These are phyloP conservation scores for Microcebus murinus DNA, from an alignment of 2,113 vertebrate species.

Conservation along the genomic window DNA sequence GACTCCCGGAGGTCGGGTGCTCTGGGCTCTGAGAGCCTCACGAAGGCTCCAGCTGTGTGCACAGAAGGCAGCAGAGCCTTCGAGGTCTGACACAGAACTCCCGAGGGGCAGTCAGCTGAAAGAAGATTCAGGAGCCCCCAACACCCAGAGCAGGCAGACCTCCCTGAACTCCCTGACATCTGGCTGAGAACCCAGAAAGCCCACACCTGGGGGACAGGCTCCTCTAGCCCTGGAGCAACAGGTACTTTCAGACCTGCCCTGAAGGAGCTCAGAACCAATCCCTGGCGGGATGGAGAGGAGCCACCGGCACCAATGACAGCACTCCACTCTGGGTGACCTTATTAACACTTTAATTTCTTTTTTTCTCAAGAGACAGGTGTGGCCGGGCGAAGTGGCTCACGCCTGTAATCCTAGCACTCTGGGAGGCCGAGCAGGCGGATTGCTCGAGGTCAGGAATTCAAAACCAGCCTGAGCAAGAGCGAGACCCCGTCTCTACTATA, in stretches of 20 bases:
- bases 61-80: neutral
- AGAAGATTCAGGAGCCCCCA: neutral
- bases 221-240: neutral
- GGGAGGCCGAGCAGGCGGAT: too few species aligned
- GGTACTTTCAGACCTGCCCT: neutral
- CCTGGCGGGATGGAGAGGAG: too few species aligned
- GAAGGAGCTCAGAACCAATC: neutral
- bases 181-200: neutral
- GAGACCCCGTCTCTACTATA: too few species aligned
- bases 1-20: neutral
- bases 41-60: fast-evolving
- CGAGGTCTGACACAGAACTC: neutral
- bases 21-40: neutral
- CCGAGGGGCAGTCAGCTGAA: neutral
- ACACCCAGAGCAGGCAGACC: neutral
- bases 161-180: neutral
- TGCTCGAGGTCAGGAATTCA: too few species aligned
- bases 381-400: too few species aligned
- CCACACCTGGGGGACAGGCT: too few species aligned
- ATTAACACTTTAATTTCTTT: too few species aligned
- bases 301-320: neutral
- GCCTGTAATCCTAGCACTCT: too few species aligned
- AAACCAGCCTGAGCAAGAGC: too few species aligned
- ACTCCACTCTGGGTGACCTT: too few species aligned
- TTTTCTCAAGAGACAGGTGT: too few species aligned